Percentiles rank a stretch among this genome's conserved stretches.
phyloP scores from a whole-genome alignment of 2,888 invertebrate genomes.

The Malthinus flaveolus region DNA sequence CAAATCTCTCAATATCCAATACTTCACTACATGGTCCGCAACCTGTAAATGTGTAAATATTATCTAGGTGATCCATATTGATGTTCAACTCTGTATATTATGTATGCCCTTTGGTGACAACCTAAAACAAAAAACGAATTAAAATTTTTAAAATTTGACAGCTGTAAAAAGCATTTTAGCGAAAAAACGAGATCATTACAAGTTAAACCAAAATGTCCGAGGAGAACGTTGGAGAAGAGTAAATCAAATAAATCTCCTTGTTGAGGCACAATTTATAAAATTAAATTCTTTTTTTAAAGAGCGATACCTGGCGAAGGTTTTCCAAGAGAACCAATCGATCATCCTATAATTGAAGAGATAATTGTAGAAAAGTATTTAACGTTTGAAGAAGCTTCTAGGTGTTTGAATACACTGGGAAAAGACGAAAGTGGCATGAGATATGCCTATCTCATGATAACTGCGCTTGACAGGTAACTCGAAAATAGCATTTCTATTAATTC shows the following conservation, averaged over 20 bases:
- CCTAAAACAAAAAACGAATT: too few species aligned
- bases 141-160: too few species aligned
- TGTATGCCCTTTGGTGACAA: too few species aligned
- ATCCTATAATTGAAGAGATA: slow-evolving; percentile 28
- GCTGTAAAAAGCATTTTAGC: too few species aligned
- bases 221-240: slow-evolving; percentile 6
- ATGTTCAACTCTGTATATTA: too few species aligned
- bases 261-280: not conserved
- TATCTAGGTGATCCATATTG: too few species aligned
- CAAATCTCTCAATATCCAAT: too few species aligned
- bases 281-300: slow-evolving; percentile 3
- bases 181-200: slow-evolving; percentile 1
- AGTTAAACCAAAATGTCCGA: slow-evolving; percentile 11
- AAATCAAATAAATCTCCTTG: not conserved
- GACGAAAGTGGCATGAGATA: slow-evolving; percentile 57
- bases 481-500: not conserved
- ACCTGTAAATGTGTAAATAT: too few species aligned
- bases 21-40: too few species aligned
- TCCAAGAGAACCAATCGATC: not conserved
- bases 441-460: slow-evolving; percentile 62
- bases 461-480: slow-evolving; percentile 48
- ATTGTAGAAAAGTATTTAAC: slow-evolving; percentile 44
- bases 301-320: slow-evolving; percentile 1
- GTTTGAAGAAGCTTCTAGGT: slow-evolving; percentile 50
- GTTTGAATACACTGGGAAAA: slow-evolving; percentile 51